phyloP scores from a whole-genome alignment of 2,888 invertebrate genomes.

The Tanypteryx hageni region DNA sequence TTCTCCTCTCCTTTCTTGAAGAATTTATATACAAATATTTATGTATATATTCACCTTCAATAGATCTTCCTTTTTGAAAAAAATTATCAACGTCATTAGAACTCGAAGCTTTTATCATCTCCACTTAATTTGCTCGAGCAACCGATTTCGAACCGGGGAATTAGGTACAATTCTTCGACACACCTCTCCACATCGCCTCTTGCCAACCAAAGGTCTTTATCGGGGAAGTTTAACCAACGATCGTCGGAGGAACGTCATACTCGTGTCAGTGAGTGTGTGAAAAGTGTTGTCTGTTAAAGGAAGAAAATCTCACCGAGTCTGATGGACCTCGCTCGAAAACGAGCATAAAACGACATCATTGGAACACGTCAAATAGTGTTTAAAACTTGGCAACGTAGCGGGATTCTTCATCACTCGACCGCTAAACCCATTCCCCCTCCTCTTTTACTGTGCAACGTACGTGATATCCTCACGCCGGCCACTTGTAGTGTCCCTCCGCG shows the following conservation, averaged over 20 bases:
- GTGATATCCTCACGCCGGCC: slow-evolving; percentile 1
- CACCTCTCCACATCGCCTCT: neutral
- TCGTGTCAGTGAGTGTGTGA: neutral
- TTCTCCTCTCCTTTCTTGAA: slow-evolving; percentile 9
- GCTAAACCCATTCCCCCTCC: neutral
- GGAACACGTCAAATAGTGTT: neutral
- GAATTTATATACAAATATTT: neutral
- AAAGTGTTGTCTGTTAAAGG: neutral
- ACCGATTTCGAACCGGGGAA: neutral
- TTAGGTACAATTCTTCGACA: neutral
- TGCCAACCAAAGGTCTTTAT: neutral
- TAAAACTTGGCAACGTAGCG: neutral
- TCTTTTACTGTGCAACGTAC: neutral
- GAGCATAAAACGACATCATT: neutral
- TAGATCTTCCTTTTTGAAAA: slow-evolving; percentile 28
- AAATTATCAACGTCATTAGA: neutral
- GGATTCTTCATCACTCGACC: neutral
- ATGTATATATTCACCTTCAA: neutral
- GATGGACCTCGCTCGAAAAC: neutral
- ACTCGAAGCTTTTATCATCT: too few species aligned
- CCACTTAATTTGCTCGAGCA: neutral
- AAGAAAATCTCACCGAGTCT: neutral
- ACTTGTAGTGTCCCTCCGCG: neutral
- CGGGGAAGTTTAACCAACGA: neutral
- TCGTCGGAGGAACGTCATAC: neutral